Base-by-base conservation (phyloP, 2,797 vertebrate genomes). In the Sebastes paucispinis region DNA sequence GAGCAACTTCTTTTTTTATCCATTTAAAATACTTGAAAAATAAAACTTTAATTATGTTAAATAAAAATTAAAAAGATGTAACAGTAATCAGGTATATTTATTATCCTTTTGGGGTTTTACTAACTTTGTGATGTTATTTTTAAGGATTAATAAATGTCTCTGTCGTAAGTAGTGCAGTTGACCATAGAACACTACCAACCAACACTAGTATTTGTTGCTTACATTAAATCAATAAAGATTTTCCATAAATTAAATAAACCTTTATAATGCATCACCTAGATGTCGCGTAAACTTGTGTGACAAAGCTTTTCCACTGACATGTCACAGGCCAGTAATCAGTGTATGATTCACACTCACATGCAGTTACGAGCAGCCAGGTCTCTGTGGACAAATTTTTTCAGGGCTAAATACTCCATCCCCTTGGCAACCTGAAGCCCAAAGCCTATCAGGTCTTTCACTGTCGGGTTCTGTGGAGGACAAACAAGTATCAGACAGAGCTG, bases 351-450 rank as follows among this genome's bases (percentile, higher is more conserved):
- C 72, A 93, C 98, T 98, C 82, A 99, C 98, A 99, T 99, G 97
- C 98, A 99, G 93, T 99, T 99, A 39, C 98, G 96, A 34, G 98
- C 98, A 8, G 98, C 98, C 81, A 99, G 93, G 87, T 99, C 98
- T 91, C 98, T 94, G 91, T 99, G 98, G 43, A 99, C 98, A 91
- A 99, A 99, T 82, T 99, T 99, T 89, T 95, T 97, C 77, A 96
- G 94, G 9, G 98, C 95, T 88, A 99, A 93, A 92, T 99, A 99
- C 74, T 98, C 96, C 98, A 99, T 99, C 62, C 98, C 98, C 34
- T 88, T 95, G 75, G 98, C 97, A 77, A 99, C 98, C 90, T 99
- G 98, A 63, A 99, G 96, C 47, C 98, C 98, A 1, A 99, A 99
- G 69, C 98, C 96, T 9, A 99, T 95, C 80, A 99, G 96, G 80